phyloP scores from a whole-genome alignment of 92 coral and sea anemone genomes.

The Zoanthus sociatus region DNA sequence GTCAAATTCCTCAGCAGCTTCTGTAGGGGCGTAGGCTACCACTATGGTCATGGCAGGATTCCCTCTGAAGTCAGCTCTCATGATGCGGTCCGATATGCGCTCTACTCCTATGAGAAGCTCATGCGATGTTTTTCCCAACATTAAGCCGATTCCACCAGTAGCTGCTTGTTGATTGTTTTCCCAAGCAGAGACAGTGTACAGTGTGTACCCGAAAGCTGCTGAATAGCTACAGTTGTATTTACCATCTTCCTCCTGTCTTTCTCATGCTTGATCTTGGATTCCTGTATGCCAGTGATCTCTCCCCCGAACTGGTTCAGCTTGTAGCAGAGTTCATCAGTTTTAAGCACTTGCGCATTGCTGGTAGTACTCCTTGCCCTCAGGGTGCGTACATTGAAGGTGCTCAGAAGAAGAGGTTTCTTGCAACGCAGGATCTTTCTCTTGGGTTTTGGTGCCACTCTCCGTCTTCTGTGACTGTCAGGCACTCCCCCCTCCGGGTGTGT shows the following conservation, averaged over 20 bases:
- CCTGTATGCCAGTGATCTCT: slow-evolving; percentile 27
- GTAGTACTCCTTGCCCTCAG: slow-evolving; percentile 32
- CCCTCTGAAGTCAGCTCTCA: slow-evolving; percentile 33
- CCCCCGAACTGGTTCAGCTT: slow-evolving; percentile 29
- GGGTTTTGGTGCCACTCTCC: slow-evolving; percentile 21
- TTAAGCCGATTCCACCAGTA: slow-evolving; percentile 44
- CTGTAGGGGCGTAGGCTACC: slow-evolving; percentile 39
- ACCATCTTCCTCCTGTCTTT: slow-evolving; percentile 30
- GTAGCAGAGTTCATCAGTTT: slow-evolving; percentile 33
- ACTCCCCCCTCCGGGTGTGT: too few relatives aligned
- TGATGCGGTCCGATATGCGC: slow-evolving; percentile 45
- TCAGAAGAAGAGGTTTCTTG: slow-evolving; percentile 25
- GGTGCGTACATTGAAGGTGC: slow-evolving; percentile 22
- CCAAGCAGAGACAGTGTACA: slow-evolving; percentile 36
- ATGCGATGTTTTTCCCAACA: slow-evolving; percentile 41
- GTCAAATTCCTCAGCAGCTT: slow-evolving; percentile 34
- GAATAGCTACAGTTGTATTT: slow-evolving; percentile 21
- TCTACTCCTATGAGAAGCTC: slow-evolving; percentile 37
- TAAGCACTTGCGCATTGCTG: slow-evolving; percentile 16
- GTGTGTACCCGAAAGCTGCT: slow-evolving; percentile 38
- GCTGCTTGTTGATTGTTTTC: slow-evolving; percentile 38
- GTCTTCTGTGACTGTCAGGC: background rate
- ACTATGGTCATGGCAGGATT: slow-evolving; percentile 33
- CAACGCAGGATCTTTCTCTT: slow-evolving; percentile 30
- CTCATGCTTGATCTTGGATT: slow-evolving; percentile 29